Percentiles rank a stretch among this genome's conserved stretches.
phyloP scores from a whole-genome alignment of 2,113 vertebrate species.

The Butorides virescens region DNA sequence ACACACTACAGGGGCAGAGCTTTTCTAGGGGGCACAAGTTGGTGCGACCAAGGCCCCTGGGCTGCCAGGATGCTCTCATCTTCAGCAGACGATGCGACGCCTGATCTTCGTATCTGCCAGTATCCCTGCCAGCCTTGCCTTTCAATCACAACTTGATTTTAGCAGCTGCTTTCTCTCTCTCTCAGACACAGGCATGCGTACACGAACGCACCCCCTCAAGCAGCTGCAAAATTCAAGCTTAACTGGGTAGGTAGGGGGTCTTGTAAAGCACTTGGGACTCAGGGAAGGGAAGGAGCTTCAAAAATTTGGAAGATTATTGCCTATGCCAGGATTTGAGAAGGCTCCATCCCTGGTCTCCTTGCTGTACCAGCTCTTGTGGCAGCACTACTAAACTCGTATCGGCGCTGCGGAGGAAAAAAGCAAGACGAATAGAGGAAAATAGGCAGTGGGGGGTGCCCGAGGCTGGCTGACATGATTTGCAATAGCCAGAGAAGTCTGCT shows the following conservation, averaged over 20 bases:
- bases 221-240: neutral
- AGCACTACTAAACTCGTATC: neutral
- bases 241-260: neutral
- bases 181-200: neutral
- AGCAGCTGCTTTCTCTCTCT: neutral
- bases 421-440: neutral
- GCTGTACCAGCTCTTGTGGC: neutral
- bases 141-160: neutral
- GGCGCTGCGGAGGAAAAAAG: rapidly evolving
- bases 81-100: rapidly evolving
- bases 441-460: neutral
- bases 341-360: neutral
- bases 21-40: neutral
- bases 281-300: neutral
- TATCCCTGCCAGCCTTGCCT: neutral
- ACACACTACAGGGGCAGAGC: neutral
- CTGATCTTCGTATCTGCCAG: neutral
- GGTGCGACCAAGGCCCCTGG: neutral
- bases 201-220: neutral
- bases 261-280: neutral
- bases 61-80: neutral
- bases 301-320: neutral
- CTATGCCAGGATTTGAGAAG: neutral
- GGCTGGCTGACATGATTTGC: neutral
- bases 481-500: neutral